Percentiles rank a stretch among this genome's conserved stretches.
These are phyloP conservation scores for Dipodomys ordii DNA, from an alignment of 2,113 vertebrate genomes.

Conservation along the genomic window DNA sequence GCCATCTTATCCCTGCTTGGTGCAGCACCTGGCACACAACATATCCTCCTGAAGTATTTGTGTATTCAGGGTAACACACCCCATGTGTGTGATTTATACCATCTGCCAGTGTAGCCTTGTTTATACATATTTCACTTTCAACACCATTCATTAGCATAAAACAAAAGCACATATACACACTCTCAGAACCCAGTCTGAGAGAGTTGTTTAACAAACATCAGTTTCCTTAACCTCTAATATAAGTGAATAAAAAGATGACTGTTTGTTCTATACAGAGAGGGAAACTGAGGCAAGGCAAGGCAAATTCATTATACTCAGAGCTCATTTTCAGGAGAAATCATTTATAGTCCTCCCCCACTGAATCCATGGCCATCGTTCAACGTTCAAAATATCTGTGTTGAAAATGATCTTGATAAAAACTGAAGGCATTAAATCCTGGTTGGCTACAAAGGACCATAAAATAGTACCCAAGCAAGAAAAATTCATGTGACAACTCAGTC, in stretches of 20 bases:
- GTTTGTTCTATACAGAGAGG: not conserved
- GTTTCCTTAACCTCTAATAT: not conserved
- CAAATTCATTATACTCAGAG: not conserved
- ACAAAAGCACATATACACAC: not conserved
- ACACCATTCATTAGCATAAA: not conserved
- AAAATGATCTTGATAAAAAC: constrained; percentile 52
- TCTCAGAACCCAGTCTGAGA: not conserved
- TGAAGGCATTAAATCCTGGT: constrained; percentile 56
- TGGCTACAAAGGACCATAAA: constrained; percentile 30
- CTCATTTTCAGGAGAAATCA: not conserved
- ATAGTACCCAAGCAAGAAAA: constrained; percentile 57
- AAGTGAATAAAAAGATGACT: not conserved
- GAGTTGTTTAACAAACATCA: not conserved
- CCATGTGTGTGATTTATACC: not conserved
- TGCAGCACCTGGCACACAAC: rapidly evolving
- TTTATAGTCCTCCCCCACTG: not conserved
- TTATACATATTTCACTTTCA: not conserved
- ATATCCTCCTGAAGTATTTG: not conserved
- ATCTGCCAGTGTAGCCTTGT: not conserved
- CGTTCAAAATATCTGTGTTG: constrained; percentile 2
- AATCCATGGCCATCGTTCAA: not conserved
- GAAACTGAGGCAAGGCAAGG: not conserved
- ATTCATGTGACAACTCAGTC: constrained; percentile 71
- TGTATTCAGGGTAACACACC: not conserved
- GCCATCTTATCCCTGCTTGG: not conserved